Conservation (phyloP, 2,888 invertebrate genomes). For the Aphelenchoides bicaudatus region DNA sequence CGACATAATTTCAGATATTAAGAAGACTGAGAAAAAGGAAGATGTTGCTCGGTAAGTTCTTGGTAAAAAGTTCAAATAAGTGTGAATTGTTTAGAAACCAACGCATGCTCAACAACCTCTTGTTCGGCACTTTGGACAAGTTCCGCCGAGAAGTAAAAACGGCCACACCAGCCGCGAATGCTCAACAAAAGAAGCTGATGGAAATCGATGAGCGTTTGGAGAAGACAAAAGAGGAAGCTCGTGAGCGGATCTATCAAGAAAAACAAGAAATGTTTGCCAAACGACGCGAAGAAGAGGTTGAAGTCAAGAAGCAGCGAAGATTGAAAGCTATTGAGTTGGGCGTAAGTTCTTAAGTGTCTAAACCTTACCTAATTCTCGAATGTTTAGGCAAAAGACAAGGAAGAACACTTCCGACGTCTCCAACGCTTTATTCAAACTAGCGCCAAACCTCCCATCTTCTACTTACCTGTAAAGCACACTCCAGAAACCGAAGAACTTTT, state of each 20-base stretch:
- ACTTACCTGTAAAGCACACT: slow-evolving; percentile 76
- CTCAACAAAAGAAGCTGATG: slow-evolving; percentile 71
- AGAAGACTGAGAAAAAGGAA: slow-evolving; percentile 60
- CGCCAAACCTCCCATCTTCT: slow-evolving; percentile 80
- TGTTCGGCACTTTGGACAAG: slow-evolving; percentile 88
- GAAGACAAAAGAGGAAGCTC: slow-evolving; percentile 80
- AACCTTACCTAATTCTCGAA: background rate
- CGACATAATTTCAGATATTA: slow-evolving; percentile 77
- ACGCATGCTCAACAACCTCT: slow-evolving; percentile 84
- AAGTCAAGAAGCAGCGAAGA: slow-evolving; percentile 80
- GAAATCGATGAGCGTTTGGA: slow-evolving; percentile 89
- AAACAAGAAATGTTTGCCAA: slow-evolving; percentile 78
- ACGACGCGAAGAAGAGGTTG: slow-evolving; percentile 79
- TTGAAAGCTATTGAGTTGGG: slow-evolving; percentile 67
- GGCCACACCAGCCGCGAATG: slow-evolving; percentile 26
- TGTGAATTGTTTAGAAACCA: slow-evolving; percentile 69
- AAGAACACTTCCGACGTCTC: slow-evolving; percentile 73
- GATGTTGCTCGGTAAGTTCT: slow-evolving; percentile 41
- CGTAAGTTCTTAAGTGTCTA: slow-evolving; percentile 35
- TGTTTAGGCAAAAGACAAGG: slow-evolving; percentile 74
- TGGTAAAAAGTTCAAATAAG: background rate
- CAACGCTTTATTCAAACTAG: slow-evolving; percentile 79
- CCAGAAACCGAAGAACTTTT: slow-evolving; percentile 71
- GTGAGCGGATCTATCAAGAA: slow-evolving; percentile 70
- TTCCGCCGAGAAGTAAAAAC: slow-evolving; percentile 68